phyloP scores from a whole-genome alignment of 2,797 vertebrate species.

The Ispidina picta region DNA sequence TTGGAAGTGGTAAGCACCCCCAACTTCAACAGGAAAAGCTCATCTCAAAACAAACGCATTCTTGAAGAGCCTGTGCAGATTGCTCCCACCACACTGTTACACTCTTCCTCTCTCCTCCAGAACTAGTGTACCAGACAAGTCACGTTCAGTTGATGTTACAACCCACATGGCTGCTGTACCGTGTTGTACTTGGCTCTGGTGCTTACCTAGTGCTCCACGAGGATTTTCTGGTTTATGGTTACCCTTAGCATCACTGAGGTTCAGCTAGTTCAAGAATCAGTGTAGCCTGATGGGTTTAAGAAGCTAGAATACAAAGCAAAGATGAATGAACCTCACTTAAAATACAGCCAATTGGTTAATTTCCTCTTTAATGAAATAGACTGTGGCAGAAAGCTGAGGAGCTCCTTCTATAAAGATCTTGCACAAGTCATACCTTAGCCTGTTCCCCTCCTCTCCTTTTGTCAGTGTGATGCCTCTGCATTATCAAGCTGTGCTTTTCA shows the following conservation, averaged over 20 bases:
- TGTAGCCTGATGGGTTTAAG: not conserved
- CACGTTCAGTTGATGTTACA: not conserved
- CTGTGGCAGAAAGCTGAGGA: not conserved
- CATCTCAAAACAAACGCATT: not conserved
- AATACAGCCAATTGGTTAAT: not conserved
- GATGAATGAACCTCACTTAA: not conserved
- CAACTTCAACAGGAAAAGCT: not conserved
- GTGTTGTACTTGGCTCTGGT: not conserved
- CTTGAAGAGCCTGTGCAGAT: not conserved
- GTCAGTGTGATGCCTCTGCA: not conserved
- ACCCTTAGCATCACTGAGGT: not conserved
- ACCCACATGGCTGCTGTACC: not conserved
- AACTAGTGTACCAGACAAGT: not conserved
- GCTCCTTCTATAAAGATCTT: not conserved
- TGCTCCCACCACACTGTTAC: accelerated
- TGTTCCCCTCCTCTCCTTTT: not conserved
- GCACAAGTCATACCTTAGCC: not conserved
- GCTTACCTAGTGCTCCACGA: not conserved
- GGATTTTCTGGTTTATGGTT: not conserved
- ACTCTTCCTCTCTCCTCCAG: not conserved
- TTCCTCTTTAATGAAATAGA: not conserved
- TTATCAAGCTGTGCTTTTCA: conserved; percentile 25
- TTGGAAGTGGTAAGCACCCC: not conserved
- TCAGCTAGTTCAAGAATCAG: not conserved
- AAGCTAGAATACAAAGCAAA: not conserved